Conservation (phyloP, 2,797 vertebrate species). For the Petrocephalus sullivani region DNA sequence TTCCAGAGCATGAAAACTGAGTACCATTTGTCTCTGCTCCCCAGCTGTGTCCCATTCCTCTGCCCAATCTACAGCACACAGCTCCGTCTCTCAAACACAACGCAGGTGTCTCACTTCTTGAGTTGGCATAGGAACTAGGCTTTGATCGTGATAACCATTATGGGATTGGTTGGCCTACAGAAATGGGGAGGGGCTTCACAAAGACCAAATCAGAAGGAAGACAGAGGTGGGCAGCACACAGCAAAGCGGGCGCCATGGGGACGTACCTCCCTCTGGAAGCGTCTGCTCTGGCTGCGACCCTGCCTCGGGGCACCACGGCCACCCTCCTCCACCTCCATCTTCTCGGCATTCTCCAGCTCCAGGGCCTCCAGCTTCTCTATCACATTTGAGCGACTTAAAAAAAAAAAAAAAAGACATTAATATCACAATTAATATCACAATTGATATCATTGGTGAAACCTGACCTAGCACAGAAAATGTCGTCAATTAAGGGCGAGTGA, state of each 20-base stretch:
- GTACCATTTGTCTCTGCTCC: neutral
- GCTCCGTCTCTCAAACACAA: neutral
- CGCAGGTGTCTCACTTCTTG: neutral
- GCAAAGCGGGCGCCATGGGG: neutral
- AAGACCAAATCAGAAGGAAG: neutral
- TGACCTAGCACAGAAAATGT: neutral
- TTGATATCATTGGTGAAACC: neutral
- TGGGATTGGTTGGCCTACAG: neutral
- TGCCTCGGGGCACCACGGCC: conserved; percentile 49
- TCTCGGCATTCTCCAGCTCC: conserved; percentile 70
- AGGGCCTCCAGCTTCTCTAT: conserved; percentile 76
- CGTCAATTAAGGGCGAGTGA: neutral
- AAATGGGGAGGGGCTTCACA: neutral
- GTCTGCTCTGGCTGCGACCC: conserved; percentile 67
- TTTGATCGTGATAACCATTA: neutral
- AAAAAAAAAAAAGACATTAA: neutral
- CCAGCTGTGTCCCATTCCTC: neutral
- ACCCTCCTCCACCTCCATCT: conserved; percentile 67
- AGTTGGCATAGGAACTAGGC: neutral
- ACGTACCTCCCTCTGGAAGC: conserved; percentile 60
- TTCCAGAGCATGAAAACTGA: neutral
- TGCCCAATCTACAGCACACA: neutral
- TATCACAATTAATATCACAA: neutral
- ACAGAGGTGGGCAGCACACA: neutral
- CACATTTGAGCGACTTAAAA: conserved; percentile 64